Evolutionary conservation across 2,797 vertebrate species (phyloP).

Genomic region (Gymnothorax reevesii): DNA sequence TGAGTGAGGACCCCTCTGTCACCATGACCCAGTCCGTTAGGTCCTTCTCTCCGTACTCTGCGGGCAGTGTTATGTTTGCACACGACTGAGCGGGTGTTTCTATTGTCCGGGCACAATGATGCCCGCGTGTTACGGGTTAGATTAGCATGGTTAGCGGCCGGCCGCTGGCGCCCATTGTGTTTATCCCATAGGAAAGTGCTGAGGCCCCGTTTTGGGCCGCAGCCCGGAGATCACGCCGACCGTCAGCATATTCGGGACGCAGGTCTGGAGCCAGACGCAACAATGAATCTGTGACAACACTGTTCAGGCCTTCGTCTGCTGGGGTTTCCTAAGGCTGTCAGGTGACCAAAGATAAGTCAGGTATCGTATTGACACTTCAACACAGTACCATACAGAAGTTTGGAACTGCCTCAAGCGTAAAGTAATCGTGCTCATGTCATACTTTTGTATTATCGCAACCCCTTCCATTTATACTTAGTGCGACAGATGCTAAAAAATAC

Average conservation of each 20-base stretch:
- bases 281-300: conserved; percentile 45
- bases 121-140: background rate
- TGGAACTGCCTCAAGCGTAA: too few species aligned
- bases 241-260: conserved; percentile 63
- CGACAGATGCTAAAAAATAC: too few species aligned
- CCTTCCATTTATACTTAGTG: too few species aligned
- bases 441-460: too few species aligned
- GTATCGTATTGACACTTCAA: too few species aligned
- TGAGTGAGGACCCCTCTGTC: too few species aligned
- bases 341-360: too few species aligned
- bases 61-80: conserved; percentile 56
- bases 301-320: conserved; percentile 16
- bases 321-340: too few species aligned
- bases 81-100: conserved; percentile 74
- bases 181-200: conserved; percentile 66
- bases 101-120: conserved; percentile 67
- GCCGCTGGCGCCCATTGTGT: conserved; percentile 64
- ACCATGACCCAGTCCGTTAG: too few species aligned
- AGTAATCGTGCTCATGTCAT: too few species aligned
- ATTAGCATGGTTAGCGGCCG: conserved; percentile 41
- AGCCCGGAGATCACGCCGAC: conserved; percentile 57
- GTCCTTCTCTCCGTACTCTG: background rate
- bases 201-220: conserved; percentile 57
- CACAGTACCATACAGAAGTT: too few species aligned
- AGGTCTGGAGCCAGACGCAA: conserved; percentile 37